Base-by-base conservation (phyloP, 1,140 invertebrate genomes). In the Scaptodrosophila lebanonensis region DNA sequence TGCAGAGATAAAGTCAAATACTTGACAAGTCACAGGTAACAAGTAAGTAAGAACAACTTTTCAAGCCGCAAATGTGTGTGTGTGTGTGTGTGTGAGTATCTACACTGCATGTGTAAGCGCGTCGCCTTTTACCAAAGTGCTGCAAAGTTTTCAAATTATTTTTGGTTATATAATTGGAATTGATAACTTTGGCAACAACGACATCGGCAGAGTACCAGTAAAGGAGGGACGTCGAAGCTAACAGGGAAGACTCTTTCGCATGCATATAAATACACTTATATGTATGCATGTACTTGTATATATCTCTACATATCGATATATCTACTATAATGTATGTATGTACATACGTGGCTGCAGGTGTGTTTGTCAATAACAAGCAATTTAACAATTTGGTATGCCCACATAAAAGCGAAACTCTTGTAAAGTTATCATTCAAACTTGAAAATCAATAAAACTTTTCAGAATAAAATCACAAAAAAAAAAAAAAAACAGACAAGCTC, bases 91-190 rank as follows among this genome's bases (percentile, higher is more conserved):
- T 38, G 6, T 18, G 7, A 16, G 12, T 27, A 13, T 71, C 30
- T 17, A 15, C n/a, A n/a, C n/a, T 39, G 49, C 35, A 35, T 27
- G 43, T 39, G 38, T 35, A 33, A 32, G 44, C 57, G 25, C 58
- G 53, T 65, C 53, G 70, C 71, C 73, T 57, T 72, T 77, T 68
- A 53, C 68, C 49, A 67, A 62, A 77, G 72, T 79, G 67, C 73
- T 59, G 72, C 48, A 82, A 79, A 79, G 75, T 79, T 79, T 79
- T 79, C 75, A 79, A 79, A 79, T 79, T 79, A 79, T 79, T 79
- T 79, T 79, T 79, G 75, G 75, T 79, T 79, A 83, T 72, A 82
- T 79, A 79, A 79, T 79, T 79, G 75, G 75, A 82, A 79, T 79
- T 79, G 75, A 79, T 79, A 79, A 79, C 75, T 79, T 79, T 79